Evolutionary conservation across 2,113 vertebrate species (phyloP).

Genomic region (Lepisosteus osseus): DNA sequence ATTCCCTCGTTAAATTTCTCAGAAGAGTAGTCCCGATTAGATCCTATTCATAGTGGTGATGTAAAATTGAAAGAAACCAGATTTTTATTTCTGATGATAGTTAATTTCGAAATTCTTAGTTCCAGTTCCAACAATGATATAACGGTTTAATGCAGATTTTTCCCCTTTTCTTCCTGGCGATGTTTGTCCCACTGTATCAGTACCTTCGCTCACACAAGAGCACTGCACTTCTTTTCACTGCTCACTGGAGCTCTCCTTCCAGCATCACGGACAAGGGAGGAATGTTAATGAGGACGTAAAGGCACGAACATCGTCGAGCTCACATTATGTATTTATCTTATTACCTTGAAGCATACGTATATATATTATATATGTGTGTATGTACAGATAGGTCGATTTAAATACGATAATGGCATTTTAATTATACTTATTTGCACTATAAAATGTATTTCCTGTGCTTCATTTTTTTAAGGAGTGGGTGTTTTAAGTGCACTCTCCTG

Average conservation of each 20-base stretch:
- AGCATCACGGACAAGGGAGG: constrained; percentile 71
- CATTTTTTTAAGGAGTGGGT: too few species aligned
- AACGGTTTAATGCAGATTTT: constrained; percentile 57
- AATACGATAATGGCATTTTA: too few species aligned
- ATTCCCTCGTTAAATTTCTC: constrained; percentile 50
- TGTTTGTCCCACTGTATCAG: constrained; percentile 56
- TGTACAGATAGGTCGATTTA: too few species aligned
- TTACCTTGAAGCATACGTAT: neutral
- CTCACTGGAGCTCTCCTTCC: constrained; percentile 51
- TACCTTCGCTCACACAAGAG: constrained; percentile 64
- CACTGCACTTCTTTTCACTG: constrained; percentile 48
- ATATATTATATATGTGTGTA: too few species aligned
- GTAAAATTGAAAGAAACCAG: constrained; percentile 15
- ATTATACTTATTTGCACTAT: too few species aligned
- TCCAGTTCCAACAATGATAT: constrained; percentile 56
- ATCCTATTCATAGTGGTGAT: constrained; percentile 73
- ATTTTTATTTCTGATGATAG: constrained; percentile 47
- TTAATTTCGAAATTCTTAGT: constrained; percentile 39
- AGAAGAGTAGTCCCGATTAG: constrained; percentile 57
- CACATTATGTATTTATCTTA: neutral
- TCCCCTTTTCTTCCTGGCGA: constrained; percentile 48
- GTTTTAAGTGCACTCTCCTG: too few species aligned
- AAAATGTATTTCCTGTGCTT: too few species aligned
- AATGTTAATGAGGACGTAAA: constrained; percentile 54
- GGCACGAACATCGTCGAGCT: constrained; percentile 46